These are phyloP conservation scores for Cydia pomonella DNA, from an alignment of 1,140 invertebrate species.

Conservation along the genomic window DNA sequence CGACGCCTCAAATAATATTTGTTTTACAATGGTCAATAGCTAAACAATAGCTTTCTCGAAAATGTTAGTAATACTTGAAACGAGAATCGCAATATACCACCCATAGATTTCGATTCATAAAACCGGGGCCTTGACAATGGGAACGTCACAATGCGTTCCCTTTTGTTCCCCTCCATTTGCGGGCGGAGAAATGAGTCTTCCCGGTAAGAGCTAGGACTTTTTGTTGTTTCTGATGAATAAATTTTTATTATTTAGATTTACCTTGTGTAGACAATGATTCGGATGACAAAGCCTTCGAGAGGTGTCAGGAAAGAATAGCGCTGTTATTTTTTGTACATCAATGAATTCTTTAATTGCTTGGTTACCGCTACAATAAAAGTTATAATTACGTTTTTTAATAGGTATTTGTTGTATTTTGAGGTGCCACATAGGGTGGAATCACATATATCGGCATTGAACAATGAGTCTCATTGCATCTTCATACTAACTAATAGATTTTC, in stretches of 20 bases:
- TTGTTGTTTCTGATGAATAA: slow-evolving; percentile 61
- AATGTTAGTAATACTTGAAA: slow-evolving; percentile 33
- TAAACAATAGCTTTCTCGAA: slow-evolving; percentile 47
- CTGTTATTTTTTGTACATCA: slow-evolving; percentile 34
- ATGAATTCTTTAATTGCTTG: slow-evolving; percentile 10
- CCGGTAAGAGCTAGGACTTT: slow-evolving; percentile 56
- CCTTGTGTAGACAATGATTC: slow-evolving; percentile 49
- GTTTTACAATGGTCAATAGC: slow-evolving; percentile 53
- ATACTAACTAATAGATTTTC: too few species aligned
- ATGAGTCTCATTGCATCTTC: too few species aligned
- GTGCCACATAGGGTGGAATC: too few species aligned
- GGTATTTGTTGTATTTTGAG: background rate
- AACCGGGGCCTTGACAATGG: slow-evolving; percentile 45
- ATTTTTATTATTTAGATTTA: slow-evolving; percentile 56
- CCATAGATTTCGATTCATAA: slow-evolving; percentile 53
- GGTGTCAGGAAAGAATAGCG: slow-evolving; percentile 43
- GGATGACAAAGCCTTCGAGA: slow-evolving; percentile 36
- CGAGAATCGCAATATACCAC: slow-evolving; percentile 43
- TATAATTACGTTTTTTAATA: background rate
- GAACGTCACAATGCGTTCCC: slow-evolving; percentile 48
- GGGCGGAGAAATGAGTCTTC: slow-evolving; percentile 58
- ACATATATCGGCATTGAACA: too few species aligned
- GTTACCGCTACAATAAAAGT: background rate
- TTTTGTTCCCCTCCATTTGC: slow-evolving; percentile 41
- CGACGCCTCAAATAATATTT: slow-evolving; percentile 56